A percentile compares a stretch with the other conserved stretches of the same genome.
phyloP scores from a whole-genome alignment of 2,888 invertebrate genomes.

The Sphaerophoria rueppellii region DNA sequence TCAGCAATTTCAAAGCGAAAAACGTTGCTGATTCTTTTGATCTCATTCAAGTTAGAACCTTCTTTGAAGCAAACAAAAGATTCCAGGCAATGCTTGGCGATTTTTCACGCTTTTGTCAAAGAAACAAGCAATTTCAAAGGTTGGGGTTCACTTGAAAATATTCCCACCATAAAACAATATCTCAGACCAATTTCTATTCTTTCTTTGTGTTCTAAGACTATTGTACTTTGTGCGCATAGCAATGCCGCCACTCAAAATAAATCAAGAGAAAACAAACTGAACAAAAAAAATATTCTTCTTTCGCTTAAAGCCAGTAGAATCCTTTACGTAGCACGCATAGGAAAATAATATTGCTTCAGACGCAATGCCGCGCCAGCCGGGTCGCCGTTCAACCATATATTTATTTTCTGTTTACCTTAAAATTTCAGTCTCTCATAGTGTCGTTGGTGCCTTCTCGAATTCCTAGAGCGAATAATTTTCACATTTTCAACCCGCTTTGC shows the following conservation, averaged over 20 bases:
- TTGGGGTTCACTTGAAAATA: neutral
- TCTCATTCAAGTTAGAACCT: no score
- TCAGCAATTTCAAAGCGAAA: no score
- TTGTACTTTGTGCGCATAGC: constrained; percentile 20
- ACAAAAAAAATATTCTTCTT: constrained; percentile 1
- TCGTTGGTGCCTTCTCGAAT: constrained; percentile 6
- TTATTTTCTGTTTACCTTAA: constrained; percentile 16
- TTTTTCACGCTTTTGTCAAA: neutral
- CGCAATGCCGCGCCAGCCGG: neutral
- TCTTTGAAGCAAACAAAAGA: no score
- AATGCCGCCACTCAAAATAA: neutral
- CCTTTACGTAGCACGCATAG: constrained; percentile 36
- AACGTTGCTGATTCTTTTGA: no score
- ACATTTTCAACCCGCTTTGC: constrained; percentile 42
- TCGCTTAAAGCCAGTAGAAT: constrained; percentile 1
- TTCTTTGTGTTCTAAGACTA: constrained; percentile 16
- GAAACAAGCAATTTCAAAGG: neutral
- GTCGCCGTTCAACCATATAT: neutral
- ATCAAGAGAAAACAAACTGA: neutral
- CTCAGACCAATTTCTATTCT: constrained; percentile 12
- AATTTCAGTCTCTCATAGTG: no score
- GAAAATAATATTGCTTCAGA: constrained; percentile 7
- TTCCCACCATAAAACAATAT: neutral
- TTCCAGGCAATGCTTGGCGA: no score
- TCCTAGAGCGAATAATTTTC: constrained; percentile 60